Evolutionary conservation across 2,113 vertebrate species (phyloP).

Genomic region (Polypterus bichir): DNA sequence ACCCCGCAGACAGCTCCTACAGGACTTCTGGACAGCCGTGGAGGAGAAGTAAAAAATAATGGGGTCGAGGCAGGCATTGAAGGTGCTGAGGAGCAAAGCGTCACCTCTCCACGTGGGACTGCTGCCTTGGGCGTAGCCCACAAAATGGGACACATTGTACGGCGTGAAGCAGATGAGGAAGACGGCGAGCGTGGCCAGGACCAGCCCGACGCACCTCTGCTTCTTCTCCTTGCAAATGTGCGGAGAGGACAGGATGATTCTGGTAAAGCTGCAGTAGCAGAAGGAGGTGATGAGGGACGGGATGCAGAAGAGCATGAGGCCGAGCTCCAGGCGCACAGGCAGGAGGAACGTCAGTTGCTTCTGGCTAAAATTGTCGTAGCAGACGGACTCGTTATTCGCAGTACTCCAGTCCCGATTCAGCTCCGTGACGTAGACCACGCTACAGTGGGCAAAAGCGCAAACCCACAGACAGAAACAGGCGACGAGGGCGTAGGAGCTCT

Average conservation of each 20-base stretch:
- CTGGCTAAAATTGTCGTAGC: conserved; percentile 26
- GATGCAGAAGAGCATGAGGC: conserved; percentile 37
- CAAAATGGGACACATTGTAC: conserved; percentile 74
- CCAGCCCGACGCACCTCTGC: conserved; percentile 35
- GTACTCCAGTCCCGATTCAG: not conserved
- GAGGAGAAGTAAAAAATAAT: conserved; percentile 81
- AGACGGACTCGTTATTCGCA: not conserved
- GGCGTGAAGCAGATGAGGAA: conserved; percentile 54
- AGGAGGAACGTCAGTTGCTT: conserved; percentile 21
- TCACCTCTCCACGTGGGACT: conserved; percentile 58
- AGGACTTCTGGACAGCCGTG: conserved; percentile 42
- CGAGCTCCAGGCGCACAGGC: conserved; percentile 33
- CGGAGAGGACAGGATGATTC: conserved; percentile 35
- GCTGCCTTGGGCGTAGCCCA: conserved; percentile 40
- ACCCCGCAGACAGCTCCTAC: no score
- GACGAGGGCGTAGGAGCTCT: conserved; percentile 15
- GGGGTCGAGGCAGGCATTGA: conserved; percentile 73
- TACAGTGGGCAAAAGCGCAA: conserved; percentile 20
- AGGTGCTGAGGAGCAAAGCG: conserved; percentile 63
- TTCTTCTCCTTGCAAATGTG: conserved; percentile 29
- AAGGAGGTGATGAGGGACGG: conserved; percentile 38
- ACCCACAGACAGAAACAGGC: conserved; percentile 31
- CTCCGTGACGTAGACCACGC: conserved; percentile 22
- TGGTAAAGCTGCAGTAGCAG: conserved; percentile 40
- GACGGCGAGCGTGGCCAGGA: conserved; percentile 32